These are phyloP conservation scores for Erythrolamprus reginae DNA, from an alignment of 2,113 vertebrate genomes.

Conservation along the genomic window DNA sequence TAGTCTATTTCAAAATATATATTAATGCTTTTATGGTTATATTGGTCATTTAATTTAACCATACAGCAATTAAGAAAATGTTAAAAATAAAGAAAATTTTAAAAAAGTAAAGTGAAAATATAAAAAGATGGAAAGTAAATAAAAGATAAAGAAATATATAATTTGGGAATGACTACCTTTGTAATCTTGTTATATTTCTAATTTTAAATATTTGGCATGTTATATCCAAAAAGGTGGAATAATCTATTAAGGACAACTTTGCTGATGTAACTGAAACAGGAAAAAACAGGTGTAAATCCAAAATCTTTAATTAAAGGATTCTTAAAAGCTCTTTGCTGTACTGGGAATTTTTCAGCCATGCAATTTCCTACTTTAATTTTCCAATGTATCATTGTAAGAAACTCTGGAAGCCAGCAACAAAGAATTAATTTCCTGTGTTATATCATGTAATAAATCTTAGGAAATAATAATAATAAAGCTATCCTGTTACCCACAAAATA, in stretches of 20 bases:
- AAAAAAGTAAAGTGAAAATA: not conserved
- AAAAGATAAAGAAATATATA: not conserved
- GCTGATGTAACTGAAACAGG: not conserved
- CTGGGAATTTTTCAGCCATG: not conserved
- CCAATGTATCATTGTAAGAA: not conserved
- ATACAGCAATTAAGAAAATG: not conserved
- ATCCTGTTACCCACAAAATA: no score
- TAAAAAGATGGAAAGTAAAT: not conserved
- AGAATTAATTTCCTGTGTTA: not conserved
- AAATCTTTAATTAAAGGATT: not conserved
- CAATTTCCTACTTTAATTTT: not conserved
- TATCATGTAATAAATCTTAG: not conserved
- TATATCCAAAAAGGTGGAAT: not conserved
- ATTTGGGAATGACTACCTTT: not conserved
- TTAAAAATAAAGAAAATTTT: not conserved
- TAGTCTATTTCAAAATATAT: not conserved
- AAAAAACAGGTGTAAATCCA: not conserved
- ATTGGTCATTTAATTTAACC: not conserved
- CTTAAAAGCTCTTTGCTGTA: not conserved
- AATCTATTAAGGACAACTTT: not conserved
- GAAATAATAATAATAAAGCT: not conserved
- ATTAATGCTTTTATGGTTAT: not conserved
- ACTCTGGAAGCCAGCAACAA: not conserved
- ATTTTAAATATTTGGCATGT: not conserved
- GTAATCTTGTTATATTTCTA: not conserved